Conservation (phyloP, 2,888 invertebrate species). For the Odontomyia ornata region DNA sequence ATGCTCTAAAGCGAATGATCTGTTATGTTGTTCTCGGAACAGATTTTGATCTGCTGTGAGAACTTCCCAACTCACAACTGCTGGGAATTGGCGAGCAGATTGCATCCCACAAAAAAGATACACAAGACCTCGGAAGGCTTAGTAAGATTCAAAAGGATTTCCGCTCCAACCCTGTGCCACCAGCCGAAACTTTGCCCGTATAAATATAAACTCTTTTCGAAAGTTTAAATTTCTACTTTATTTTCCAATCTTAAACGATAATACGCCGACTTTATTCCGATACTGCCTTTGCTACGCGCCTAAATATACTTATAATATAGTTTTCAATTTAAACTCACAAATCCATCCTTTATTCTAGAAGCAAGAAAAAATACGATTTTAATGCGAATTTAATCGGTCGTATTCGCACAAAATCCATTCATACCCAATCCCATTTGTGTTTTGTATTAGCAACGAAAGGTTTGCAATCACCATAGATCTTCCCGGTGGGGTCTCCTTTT, state of each 20-base stretch:
- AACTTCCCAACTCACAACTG: neutral
- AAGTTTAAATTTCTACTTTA: slow-evolving; percentile 1
- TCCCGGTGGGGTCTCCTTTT: neutral
- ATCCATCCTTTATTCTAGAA: neutral
- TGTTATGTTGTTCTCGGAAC: too few relatives aligned
- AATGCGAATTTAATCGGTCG: slow-evolving; percentile 13
- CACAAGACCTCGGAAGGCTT: neutral
- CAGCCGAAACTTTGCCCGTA: neutral
- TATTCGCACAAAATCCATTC: neutral
- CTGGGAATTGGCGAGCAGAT: too few relatives aligned
- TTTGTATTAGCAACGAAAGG: neutral
- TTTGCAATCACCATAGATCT: neutral
- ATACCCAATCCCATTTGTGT: slow-evolving; percentile 4
- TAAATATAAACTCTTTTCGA: neutral
- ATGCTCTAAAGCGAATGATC: too few relatives aligned
- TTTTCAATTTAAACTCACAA: neutral
- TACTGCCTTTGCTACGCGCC: neutral
- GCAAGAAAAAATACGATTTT: neutral
- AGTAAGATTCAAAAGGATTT: neutral
- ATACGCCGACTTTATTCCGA: neutral
- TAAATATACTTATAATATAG: neutral
- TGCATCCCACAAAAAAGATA: neutral
- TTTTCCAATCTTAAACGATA: neutral
- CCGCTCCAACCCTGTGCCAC: neutral
- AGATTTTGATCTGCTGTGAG: neutral